Conservation (phyloP, 2,888 invertebrate genomes). For the Pristionchus mayeri region DNA sequence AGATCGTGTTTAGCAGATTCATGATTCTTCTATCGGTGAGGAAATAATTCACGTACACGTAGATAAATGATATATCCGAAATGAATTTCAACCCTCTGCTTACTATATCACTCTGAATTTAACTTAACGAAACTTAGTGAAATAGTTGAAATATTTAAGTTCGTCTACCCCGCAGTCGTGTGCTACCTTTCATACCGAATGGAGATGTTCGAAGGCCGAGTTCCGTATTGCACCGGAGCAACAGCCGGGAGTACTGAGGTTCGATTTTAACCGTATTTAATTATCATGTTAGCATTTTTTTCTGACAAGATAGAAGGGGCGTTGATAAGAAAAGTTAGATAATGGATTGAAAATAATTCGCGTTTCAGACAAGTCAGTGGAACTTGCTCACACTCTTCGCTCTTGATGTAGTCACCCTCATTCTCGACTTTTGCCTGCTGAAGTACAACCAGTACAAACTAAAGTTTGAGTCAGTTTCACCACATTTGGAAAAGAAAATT, state of each 20-base stretch:
- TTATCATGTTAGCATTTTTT: too few species aligned
- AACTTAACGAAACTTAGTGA: too few species aligned
- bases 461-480: not conserved
- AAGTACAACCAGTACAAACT: slow-evolving; percentile 39
- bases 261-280: not conserved
- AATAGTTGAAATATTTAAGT: too few species aligned
- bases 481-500: not conserved
- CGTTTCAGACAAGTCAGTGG: not conserved
- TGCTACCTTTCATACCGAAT: not conserved
- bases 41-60: not conserved
- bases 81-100: too few species aligned
- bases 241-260: not conserved
- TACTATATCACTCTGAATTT: too few species aligned
- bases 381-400: not conserved
- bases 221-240: slow-evolving; percentile 30
- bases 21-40: slow-evolving; percentile 16
- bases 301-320: too few species aligned
- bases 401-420: not conserved
- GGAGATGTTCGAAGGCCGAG: not conserved
- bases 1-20: not conserved
- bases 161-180: not conserved
- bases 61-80: too few species aligned
- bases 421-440: not conserved
- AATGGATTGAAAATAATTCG: not conserved
- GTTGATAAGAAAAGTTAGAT: not conserved